Evolutionary conservation across 2,797 vertebrate species (phyloP).

Genomic region (Anguilla obscura): DNA sequence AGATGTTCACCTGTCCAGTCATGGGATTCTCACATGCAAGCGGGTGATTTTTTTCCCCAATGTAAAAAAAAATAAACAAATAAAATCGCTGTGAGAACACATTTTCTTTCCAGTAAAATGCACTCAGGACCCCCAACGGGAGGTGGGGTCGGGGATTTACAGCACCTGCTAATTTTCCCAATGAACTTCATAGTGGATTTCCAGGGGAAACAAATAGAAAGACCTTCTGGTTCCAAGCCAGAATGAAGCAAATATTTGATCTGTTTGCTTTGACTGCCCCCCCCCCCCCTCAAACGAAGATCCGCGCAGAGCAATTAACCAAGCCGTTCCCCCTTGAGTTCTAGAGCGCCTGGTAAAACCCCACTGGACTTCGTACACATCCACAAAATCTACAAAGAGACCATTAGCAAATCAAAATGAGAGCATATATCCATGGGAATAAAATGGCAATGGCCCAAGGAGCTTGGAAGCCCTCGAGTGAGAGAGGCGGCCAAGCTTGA

Average conservation of each 20-base stretch:
- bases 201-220: background rate
- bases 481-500: background rate
- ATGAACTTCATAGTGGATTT: background rate
- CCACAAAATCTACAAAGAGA: slow-evolving; percentile 32
- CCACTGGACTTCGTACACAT: slow-evolving; percentile 19
- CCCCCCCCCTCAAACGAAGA: slow-evolving; percentile 1
- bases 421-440: slow-evolving; percentile 22
- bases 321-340: background rate
- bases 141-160: background rate
- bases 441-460: slow-evolving; percentile 15
- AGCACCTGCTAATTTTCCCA: background rate
- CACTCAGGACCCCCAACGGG: no score
- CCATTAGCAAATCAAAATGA: slow-evolving; percentile 28
- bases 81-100: no score
- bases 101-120: no score
- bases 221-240: background rate
- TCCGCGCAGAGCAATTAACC: background rate
- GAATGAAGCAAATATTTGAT: slow-evolving; percentile 10
- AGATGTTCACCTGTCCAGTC: background rate
- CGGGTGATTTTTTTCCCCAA: background rate
- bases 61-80: background rate
- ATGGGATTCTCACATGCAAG: background rate
- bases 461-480: background rate
- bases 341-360: background rate
- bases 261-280: background rate